Evolutionary conservation across 2,888 invertebrate species (phyloP), one percentile per base, ranked within the genome.

Genomic region (Loripinus fragilis): DNA sequence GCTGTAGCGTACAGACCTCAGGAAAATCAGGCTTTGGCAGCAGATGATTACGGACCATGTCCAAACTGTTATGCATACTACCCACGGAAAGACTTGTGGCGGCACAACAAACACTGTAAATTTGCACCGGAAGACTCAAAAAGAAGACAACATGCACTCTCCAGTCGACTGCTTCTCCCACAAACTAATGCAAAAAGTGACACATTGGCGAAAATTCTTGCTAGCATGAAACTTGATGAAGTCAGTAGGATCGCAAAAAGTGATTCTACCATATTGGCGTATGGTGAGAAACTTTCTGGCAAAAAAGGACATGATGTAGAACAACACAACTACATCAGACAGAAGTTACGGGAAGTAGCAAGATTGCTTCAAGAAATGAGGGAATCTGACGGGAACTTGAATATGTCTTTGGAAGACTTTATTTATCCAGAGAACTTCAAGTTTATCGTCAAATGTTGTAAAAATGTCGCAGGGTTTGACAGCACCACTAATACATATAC

Each of bases 201-300:
- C 17, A 8, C 7, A 7, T 17, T 65, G 3, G 20, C 3, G 12
- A 65, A 65, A 5, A 20, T 65, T 2, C 2, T 35, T n/a, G 10
- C 10, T n/a, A 33, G 17, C n/a, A 35, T 65, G 65, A 65, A 65
- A 65, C 2, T 5, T 65, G 65, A 65, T 17, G 20, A 65, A 10
- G 35, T 65, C 15, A 65, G 65, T 17, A 33, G 65, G 10, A 30
- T 65, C 8, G 65, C 41, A 7, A 65, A 65, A 65, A 65, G 65
- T 65, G 65, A 65, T 35, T 25, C 23, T 7, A 65, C 65, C 5
- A 65, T 65, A 15, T 10, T 65, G 35, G 23, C 15, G 5, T 7
- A 28, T n/a, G 65, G 35, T 33, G 35, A 65, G 23, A 65, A 41
- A 35, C 35, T 65, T 7, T 65, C 35, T 33, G 20, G 23, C 10